Evolutionary conservation across 2,888 invertebrate species (phyloP).

Genomic region (Drosophila mimica): DNA sequence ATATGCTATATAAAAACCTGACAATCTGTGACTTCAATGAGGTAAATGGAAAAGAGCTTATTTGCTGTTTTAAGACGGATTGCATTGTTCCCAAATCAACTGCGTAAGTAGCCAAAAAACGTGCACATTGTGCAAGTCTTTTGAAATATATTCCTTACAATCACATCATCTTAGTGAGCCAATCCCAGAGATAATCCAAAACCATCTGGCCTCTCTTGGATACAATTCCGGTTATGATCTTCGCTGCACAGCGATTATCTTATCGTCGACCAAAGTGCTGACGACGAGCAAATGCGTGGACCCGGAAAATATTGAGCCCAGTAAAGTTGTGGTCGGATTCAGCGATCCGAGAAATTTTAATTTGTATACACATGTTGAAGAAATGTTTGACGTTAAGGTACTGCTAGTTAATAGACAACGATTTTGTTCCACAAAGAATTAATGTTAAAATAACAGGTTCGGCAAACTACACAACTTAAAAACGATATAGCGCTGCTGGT

Average conservation of each 20-base stretch:
- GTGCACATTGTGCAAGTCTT: too few species aligned
- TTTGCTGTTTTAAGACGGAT: too few species aligned
- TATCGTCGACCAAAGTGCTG: constrained; percentile 15
- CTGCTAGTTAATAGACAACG: background rate
- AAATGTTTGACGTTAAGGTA: background rate
- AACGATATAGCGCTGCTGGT: constrained; percentile 19
- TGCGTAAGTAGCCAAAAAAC: too few species aligned
- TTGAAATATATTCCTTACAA: background rate
- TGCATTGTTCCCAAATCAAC: too few species aligned
- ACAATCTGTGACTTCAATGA: constrained; percentile 2
- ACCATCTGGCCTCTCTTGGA: constrained; percentile 3
- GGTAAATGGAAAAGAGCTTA: too few species aligned
- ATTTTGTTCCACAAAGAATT: background rate
- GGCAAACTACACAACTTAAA: fast-evolving
- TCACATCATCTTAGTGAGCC: background rate
- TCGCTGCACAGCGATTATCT: constrained; percentile 43
- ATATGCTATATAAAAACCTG: too few species aligned
- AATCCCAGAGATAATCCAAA: background rate
- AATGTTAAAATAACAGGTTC: background rate
- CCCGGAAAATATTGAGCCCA: fast-evolving
- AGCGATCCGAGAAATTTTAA: background rate
- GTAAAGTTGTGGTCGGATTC: constrained; percentile 1
- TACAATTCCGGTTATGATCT: too few species aligned
- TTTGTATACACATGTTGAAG: fast-evolving
- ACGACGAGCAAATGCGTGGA: constrained; percentile 18